Conservation (phyloP, 1,140 invertebrate species). For the Melanaphis sacchari region DNA sequence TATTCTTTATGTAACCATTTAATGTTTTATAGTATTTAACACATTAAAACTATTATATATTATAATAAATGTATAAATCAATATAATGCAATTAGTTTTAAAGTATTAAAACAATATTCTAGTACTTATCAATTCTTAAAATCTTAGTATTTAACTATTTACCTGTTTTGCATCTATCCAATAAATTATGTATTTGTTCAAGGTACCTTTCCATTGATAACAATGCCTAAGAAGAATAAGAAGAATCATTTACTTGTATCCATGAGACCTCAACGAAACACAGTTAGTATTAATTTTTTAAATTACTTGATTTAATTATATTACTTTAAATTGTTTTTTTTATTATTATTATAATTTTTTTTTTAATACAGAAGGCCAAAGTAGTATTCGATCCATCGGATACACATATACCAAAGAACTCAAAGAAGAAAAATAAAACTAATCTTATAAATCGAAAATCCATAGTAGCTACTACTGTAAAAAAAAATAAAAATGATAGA, state of each 20-base stretch:
- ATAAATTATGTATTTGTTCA: background rate
- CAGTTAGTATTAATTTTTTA: conserved; percentile 14
- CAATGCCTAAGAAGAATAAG: conserved; percentile 32
- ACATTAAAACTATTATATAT: too few species aligned
- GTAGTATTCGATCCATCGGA: conserved; percentile 43
- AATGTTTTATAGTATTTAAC: too few species aligned
- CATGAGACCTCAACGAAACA: background rate
- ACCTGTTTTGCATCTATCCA: background rate
- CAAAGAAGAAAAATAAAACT: conserved; percentile 25
- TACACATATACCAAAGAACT: conserved; percentile 30
- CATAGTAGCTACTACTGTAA: background rate
- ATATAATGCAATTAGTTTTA: background rate
- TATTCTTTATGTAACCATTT: too few species aligned
- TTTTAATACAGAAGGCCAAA: conserved; percentile 37
- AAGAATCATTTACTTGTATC: background rate
- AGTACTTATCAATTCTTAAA: too few species aligned
- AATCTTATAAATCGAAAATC: background rate
- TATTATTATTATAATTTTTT: too few species aligned
- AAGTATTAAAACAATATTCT: background rate
- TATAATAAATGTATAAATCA: background rate
- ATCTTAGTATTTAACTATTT: background rate
- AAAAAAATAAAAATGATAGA: background rate
- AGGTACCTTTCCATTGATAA: background rate
- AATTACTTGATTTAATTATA: background rate
- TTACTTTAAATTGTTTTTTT: background rate